Base-by-base conservation (phyloP, 2,113 vertebrate genomes). In the Osmerus mordax region DNA sequence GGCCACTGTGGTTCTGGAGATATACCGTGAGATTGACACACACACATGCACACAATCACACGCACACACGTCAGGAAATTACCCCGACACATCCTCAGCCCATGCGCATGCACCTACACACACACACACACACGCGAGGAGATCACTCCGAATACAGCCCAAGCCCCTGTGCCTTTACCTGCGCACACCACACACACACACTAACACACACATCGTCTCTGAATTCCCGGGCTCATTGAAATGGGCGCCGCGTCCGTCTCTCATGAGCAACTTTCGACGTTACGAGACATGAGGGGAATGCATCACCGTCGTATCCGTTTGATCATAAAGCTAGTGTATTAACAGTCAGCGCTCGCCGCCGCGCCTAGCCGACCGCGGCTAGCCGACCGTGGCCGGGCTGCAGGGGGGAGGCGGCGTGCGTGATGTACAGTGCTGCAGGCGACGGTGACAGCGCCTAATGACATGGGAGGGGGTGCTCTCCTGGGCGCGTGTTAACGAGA, bases 1-100 rank as follows among this genome's bases (percentile, higher is more conserved):
- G 92, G 96, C 97, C 62, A 97, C 97, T 0, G 95, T 97, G 13
- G 96, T 99, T 84, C 79, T 99, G 90, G 97, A 98, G 89, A 98
- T 99, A 72, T 99, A 98, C 89, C 96, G 97, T 99, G 89, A 97
- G 97, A 90, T 32, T 54, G 12, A 23, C 18, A 55, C 18, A 4
- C 32, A 51, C 5, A 62, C 2, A 36, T 9, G 25, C 55, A 23
- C 23, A 23, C 23, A 23, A 23, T 23, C 23, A 23, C 23, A 23
- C 23, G 23, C 56, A 59, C n/a, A 19, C 56, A 18, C 15, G 18
- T 4, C 15, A 15, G 7, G 3, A 25, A 41, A 3, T 16, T 25
- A 47, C 23, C 3, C 6, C 4, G 54, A 16, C 2, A 55, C 12
- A 58, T 23, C 32, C 6, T 28, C 9, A 1, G 32, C 18, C 4